Conservation (phyloP, 2,113 vertebrate genomes). For the Aythya baeri region DNA sequence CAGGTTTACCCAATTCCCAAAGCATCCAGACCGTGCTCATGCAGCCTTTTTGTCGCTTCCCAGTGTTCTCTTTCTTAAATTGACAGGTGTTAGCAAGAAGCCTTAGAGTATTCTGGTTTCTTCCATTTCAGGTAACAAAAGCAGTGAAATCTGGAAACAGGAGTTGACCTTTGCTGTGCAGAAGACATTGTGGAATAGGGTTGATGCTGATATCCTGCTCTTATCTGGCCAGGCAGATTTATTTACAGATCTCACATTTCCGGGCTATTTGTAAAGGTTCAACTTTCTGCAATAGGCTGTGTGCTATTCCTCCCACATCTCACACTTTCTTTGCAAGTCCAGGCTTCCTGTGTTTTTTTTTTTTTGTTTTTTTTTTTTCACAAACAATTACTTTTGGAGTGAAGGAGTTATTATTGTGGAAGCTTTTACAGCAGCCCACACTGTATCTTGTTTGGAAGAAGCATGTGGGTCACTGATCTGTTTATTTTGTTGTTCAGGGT, state of each 20-base stretch:
- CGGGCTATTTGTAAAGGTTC: neutral
- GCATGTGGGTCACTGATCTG: neutral
- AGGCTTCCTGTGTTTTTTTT: neutral
- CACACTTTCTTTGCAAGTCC: accelerated
- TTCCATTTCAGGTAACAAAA: neutral
- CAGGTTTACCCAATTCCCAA: neutral
- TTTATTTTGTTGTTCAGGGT: neutral
- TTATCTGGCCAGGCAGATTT: neutral
- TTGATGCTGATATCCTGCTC: neutral
- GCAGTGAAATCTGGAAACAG: neutral
- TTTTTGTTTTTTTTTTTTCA: neutral
- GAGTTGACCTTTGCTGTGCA: neutral
- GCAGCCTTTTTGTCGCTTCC: neutral
- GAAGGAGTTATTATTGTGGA: neutral
- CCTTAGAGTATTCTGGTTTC: neutral
- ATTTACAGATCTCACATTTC: neutral
- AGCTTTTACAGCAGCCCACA: neutral
- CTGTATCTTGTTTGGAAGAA: neutral
- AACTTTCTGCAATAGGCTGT: neutral
- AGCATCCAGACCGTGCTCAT: accelerated
- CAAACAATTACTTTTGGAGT: neutral
- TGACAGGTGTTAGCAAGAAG: neutral
- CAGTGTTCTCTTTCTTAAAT: neutral
- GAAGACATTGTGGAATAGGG: neutral
- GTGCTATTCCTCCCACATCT: neutral